Base-by-base conservation (phyloP, 2,113 vertebrate genomes). In the human (Homo sapiens) region DNA sequence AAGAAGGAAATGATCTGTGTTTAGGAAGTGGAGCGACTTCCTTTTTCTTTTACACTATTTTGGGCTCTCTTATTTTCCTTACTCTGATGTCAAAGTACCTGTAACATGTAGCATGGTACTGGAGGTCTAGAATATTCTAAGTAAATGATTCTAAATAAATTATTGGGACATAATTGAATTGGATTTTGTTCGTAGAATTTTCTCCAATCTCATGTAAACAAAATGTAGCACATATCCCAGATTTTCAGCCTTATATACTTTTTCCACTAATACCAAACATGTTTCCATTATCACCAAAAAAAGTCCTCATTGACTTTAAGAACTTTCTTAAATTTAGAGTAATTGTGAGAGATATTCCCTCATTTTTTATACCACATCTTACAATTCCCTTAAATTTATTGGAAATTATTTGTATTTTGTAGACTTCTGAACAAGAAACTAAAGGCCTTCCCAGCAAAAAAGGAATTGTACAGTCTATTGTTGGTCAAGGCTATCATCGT, bases 391-490 rank as follows among this genome's bases (percentile, higher is more conserved):
- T 94, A 93, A 55, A 38, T 96, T 96, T 93, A 90, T 83, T 90
- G 93, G 25, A 95, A 89, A 91, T 93, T 35, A 68, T 76, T 97
- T 70, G 38, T 73, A 92, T 84, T 89, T 97, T 98, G 20, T 96
- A 99, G 99, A 99, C 99, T 64, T 99, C 99, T 7, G 99, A 99
- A 97, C 99, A 99, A 98, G 99, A 99, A 98, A 99, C 98, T 95
- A 99, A 99, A 99, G 99, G 99, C 92, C 98, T 99, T 97, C 99
- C 99, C 73, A 99, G 99, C 98, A 99, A 99, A 98, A 99, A 99
- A 97, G 99, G 99, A 52, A 99, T 99, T n/a, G 99, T 99, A 90
- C 99, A 99, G 97, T 99, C 99, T 91, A 99, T 99, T 90, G 99
- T 99, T 55, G 99, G 99, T 45, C 99, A 99, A 98, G 99, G 99